phyloP scores from a whole-genome alignment of 2,888 invertebrate species.

The Theretra japonica region DNA sequence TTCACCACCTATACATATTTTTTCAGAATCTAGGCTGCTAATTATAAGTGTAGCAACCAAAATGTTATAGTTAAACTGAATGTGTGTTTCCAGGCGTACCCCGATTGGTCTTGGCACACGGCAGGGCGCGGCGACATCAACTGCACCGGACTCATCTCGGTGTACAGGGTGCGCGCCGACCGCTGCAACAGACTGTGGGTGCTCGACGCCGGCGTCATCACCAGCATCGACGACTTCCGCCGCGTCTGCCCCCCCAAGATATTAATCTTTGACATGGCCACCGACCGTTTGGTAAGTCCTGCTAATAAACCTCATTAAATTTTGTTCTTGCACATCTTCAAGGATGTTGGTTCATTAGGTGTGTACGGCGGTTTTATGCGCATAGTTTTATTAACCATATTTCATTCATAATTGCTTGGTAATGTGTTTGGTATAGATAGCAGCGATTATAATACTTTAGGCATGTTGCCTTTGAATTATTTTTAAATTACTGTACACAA shows the following conservation, averaged over 20 bases:
- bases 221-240: conserved; percentile 88
- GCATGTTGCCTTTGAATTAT: no score
- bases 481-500: no score
- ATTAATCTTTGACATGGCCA: conserved; percentile 90
- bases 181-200: conserved; percentile 94
- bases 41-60: no score
- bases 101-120: conserved; percentile 91
- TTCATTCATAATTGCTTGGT: no score
- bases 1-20: no score
- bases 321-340: neutral
- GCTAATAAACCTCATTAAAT: neutral
- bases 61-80: no score
- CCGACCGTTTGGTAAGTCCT: conserved; percentile 86
- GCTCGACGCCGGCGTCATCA: conserved; percentile 90
- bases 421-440: no score
- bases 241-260: conserved; percentile 91
- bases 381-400: no score
- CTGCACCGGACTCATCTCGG: conserved; percentile 91
- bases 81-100: conserved; percentile 84
- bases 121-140: conserved; percentile 88
- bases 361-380: no score
- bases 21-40: no score
- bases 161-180: conserved; percentile 90
- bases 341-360: neutral
- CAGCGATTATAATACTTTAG: no score